Conservation (phyloP, 2,113 vertebrate species). For the Recurvirostra avosetta region DNA sequence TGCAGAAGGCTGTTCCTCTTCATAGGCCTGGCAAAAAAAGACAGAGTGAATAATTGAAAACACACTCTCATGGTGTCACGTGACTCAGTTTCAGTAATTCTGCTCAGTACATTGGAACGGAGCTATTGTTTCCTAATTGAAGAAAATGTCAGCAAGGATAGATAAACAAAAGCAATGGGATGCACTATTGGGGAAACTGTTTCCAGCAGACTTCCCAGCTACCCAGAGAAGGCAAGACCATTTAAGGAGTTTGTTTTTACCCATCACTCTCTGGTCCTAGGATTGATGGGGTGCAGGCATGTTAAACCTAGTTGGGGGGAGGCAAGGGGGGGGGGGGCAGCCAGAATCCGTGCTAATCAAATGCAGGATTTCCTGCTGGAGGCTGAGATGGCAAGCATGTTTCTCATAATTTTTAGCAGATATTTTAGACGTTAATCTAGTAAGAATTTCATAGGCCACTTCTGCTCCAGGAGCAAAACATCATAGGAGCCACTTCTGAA, state of each 20-base stretch:
- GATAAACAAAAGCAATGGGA: constrained; percentile 54
- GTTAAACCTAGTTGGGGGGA: not conserved
- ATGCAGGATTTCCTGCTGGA: not conserved
- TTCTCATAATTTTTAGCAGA: not conserved
- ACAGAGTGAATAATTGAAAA: constrained; percentile 73
- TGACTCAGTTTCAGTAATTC: constrained; percentile 56
- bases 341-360: not conserved
- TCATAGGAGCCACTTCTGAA: not conserved
- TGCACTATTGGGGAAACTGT: not conserved
- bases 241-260: not conserved
- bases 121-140: constrained; percentile 59
- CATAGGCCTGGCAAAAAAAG: constrained; percentile 59
- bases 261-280: rapidly evolving
- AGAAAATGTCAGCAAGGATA: constrained; percentile 43
- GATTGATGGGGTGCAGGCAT: not conserved
- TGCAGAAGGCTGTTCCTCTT: constrained; percentile 63
- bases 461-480: not conserved
- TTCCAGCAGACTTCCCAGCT: constrained; percentile 26
- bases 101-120: constrained; percentile 55
- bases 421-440: not conserved
- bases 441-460: not conserved
- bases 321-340: not conserved
- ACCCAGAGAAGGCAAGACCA: not conserved
- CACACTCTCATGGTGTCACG: constrained; percentile 51
- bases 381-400: not conserved